Base-by-base conservation (phyloP, 2,797 vertebrate species). In the Morus bassanus region DNA sequence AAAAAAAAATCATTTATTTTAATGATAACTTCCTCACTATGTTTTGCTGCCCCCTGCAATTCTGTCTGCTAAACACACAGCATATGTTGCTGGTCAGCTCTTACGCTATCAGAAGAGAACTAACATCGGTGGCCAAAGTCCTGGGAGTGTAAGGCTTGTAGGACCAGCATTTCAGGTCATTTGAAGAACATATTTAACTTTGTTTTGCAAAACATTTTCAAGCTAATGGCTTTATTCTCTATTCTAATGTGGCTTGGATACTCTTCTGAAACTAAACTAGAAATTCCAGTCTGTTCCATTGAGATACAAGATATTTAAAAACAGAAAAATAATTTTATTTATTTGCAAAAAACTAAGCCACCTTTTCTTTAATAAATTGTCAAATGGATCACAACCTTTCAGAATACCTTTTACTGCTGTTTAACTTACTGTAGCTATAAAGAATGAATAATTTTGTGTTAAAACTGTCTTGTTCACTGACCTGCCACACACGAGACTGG, bases 1-100 rank as follows among this genome's bases (percentile, higher is more conserved):
- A 60, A 46, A 60, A 46, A 17, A 41, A 15, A 37, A 7, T 5
- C 7, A 27, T 7, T 67, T 37, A 14, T n/a, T 75, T 69, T 74
- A 69, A 28, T 4, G 5, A 15, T 50, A 65, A 18, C 30, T 57
- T 88, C 18, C 30, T 82, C 27, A 27, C 28, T 0, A 0, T 61
- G 53, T 79, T 83, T 73, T 73, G 23, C 31, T 82, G n/a, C 51
- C 16, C 33, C 41, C 14, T 88, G 35, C 24, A 77, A 1, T 85
- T 83, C 60, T 83, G 24, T 53, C 16, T 12, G 7, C 37, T 57
- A 24, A 50, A 45, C 73, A 24, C 13, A 8, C 8, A 33, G 13
- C 6, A 6, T 69, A 18, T 27, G 13, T 41, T 74, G 48, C 39
- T 69, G 30, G 2, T 30, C 43, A 65, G 37, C 35, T 46, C 25